Evolutionary conservation across 2,113 vertebrate genomes (phyloP).

Genomic region (Aegithalos caudatus): DNA sequence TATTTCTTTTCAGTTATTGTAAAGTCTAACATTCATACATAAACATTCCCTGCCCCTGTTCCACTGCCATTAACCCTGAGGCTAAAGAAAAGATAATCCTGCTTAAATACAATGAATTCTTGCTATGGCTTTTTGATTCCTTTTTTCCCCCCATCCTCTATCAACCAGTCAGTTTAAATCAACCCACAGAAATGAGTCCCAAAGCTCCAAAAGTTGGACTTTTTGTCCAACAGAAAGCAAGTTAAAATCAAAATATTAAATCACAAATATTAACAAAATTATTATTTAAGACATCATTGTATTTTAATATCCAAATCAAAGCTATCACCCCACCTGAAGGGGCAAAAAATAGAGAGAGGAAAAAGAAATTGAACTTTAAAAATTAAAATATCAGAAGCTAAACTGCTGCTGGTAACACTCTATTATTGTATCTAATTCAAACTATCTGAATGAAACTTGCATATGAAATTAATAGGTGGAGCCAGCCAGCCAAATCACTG

Average conservation of each 20-base stretch:
- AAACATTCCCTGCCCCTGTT: rapidly evolving
- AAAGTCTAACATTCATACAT: not conserved
- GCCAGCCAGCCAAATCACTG: not conserved
- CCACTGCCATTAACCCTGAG: not conserved
- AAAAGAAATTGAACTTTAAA: not conserved
- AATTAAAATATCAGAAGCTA: not conserved
- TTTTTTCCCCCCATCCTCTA: not conserved
- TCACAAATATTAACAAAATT: not conserved
- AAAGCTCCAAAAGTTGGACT: too few relatives aligned
- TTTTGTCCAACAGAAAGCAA: not conserved
- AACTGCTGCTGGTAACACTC: not conserved
- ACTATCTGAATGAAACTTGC: not conserved
- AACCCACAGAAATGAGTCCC: not conserved
- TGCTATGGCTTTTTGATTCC: not conserved
- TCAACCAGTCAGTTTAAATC: not conserved
- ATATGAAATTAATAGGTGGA: not conserved
- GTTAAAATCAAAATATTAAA: not conserved
- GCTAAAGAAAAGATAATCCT: not conserved
- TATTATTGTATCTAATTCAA: not conserved
- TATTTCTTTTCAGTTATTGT: not conserved
- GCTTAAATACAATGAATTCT: not conserved
- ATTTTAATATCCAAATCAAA: not conserved
- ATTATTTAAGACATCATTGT: not conserved
- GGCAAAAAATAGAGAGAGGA: not conserved
- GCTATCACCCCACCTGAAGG: not conserved